Percentiles rank a stretch among this genome's conserved stretches.
These are phyloP conservation scores for Acromyrmex echinatior DNA, from an alignment of 1,140 invertebrate genomes.

Conservation along the genomic window DNA sequence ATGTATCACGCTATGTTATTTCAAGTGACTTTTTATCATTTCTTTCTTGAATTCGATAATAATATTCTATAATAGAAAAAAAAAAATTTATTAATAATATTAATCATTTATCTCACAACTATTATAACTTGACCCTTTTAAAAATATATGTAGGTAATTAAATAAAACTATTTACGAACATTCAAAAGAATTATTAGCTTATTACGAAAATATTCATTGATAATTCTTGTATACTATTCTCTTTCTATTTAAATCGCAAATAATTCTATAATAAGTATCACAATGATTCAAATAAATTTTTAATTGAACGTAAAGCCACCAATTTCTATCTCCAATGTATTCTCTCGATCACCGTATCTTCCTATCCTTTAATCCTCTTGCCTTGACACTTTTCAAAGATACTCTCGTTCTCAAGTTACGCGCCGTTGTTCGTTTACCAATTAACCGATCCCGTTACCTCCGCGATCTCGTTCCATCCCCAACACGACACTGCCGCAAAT, in stretches of 20 bases:
- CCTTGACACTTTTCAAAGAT: conserved; percentile 37
- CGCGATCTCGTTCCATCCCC: conserved; percentile 36
- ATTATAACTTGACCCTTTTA: neutral
- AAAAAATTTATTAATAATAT: neutral
- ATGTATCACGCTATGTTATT: neutral
- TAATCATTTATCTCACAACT: neutral
- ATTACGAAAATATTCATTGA: neutral
- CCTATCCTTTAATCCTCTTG: conserved; percentile 24
- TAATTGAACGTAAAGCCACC: neutral
- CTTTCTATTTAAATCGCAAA: neutral
- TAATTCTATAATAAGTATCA: neutral
- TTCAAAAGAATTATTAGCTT: neutral
- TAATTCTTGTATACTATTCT: neutral
- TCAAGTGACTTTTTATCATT: neutral
- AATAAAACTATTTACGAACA: neutral
- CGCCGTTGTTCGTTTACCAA: conserved; percentile 21
- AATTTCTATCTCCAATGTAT: conserved; percentile 20
- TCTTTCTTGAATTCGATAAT: neutral
- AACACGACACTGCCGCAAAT: conserved; percentile 44
- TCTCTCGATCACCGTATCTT: conserved; percentile 24
- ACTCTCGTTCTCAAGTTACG: conserved; percentile 17
- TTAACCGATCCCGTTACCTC: conserved; percentile 42
- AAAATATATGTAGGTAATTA: neutral
- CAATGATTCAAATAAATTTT: conserved; percentile 3
- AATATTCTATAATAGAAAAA: neutral